These are phyloP conservation scores for Lanius ludovicianus DNA, from an alignment of 2,113 vertebrate genomes.

Conservation along the genomic window DNA sequence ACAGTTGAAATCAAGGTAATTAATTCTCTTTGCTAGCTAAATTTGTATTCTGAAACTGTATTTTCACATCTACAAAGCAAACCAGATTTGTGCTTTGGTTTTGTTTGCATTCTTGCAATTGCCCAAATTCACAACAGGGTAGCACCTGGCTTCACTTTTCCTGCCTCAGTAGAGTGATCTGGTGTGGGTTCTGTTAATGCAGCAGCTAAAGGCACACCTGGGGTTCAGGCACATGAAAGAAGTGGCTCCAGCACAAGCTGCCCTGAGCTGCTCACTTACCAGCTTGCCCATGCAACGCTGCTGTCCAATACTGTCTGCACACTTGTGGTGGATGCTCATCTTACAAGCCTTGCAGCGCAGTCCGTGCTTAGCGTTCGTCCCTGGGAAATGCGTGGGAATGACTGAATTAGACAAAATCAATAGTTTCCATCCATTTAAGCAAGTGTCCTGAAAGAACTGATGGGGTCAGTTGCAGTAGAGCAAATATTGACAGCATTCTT, in stretches of 20 bases:
- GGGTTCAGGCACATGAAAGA: neutral
- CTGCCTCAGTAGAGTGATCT: fast-evolving
- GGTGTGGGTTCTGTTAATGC: neutral
- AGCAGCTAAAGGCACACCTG: neutral
- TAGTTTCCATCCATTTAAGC: conserved; percentile 50
- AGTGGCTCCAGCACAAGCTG: neutral
- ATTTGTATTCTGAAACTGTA: neutral
- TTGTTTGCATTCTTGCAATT: neutral
- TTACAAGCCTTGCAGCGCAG: conserved; percentile 98
- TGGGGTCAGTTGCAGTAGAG: neutral
- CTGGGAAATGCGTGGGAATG: conserved; percentile 69
- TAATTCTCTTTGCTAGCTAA: neutral
- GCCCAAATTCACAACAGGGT: neutral
- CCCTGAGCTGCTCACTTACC: conserved; percentile 76
- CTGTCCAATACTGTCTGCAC: conserved; percentile 84
- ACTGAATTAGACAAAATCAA: conserved; percentile 38
- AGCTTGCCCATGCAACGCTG: conserved; percentile 98
- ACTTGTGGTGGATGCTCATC: conserved; percentile 98
- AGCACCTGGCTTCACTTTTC: neutral
- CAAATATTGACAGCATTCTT: neutral
- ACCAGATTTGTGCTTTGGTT: neutral
- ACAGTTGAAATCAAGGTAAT: neutral
- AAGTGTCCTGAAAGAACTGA: neutral
- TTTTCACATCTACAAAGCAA: neutral
- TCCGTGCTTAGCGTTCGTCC: conserved; percentile 90